Base-by-base conservation (phyloP, 2,797 vertebrate genomes). In the Danio albolineatus region DNA sequence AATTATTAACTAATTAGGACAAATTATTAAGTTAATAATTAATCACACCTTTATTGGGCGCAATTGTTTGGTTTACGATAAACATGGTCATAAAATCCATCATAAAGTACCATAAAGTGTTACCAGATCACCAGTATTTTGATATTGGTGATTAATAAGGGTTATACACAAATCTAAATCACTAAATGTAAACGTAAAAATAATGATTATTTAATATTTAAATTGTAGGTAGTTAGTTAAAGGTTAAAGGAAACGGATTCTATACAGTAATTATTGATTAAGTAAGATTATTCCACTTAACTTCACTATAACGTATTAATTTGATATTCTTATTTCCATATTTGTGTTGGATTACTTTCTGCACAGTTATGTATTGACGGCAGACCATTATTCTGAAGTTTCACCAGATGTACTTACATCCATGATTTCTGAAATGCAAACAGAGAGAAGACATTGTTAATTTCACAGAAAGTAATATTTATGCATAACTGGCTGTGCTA, bases 341-440 rank as follows among this genome's bases (percentile, higher is more conserved):
- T 64, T 64, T 19, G 39, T 13, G 41, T 2, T 65, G n/a, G 4
- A 41, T 64, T 64, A 64, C 16, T 17, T 44, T 38, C 16, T 41
- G 36, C 1, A 43, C 3, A 64, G 3, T 59, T 38, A 60, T 2
- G 3, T 12, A 44, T 43, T 44, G 10, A 21, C 19, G 64, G 21
- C 6, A 0, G 43, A 66, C 61, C 41, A 13, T 43, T 44, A 65
- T 21, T 44, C 62, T 43, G 38, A 41, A 64, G 38, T 21, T 0
- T 48, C 10, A 66, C 12, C 48, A 51, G 41, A 9, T 64, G 13
- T 49, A 87, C 84, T 85, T 79, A 87, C 84, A 67, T 87, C 67
- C 86, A 87, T 87, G 72, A 49, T 80, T 73, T 60, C 84, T 85
- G 57, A 69, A 76, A 84, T 48, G 10, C 19, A 81, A 12, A 76